phyloP scores from a whole-genome alignment of 2,797 vertebrate genomes.

The Enteromius anoplus region DNA sequence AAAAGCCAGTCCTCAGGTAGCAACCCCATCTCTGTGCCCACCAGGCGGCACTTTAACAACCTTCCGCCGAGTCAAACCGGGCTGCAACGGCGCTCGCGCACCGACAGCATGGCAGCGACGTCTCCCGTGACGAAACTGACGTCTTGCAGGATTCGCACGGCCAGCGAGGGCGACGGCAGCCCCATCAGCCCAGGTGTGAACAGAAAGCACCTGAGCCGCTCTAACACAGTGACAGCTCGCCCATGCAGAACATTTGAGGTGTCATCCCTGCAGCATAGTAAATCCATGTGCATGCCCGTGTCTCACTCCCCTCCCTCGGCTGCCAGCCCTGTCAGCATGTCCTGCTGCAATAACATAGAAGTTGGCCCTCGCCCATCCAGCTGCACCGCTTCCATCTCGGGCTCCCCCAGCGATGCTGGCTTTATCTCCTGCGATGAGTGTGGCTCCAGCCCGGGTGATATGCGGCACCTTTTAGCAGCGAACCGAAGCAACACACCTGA shows the following conservation, averaged over 20 bases:
- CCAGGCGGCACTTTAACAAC: constrained; percentile 86
- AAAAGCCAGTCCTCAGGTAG: constrained; percentile 94
- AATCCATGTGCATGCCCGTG: constrained; percentile 93
- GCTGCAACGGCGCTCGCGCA: constrained; percentile 86
- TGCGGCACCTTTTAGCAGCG: constrained; percentile 75
- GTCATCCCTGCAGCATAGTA: constrained; percentile 85
- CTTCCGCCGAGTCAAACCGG: constrained; percentile 93
- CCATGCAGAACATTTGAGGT: constrained; percentile 77
- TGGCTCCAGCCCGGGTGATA: constrained; percentile 87
- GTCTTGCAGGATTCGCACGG: constrained; percentile 88
- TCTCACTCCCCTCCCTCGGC: constrained; percentile 85
- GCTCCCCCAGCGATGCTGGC: constrained; percentile 90
- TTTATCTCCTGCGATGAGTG: constrained; percentile 95
- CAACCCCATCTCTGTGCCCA: constrained; percentile 92
- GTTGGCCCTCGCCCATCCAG: constrained; percentile 85
- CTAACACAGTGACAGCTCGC: constrained; percentile 82
- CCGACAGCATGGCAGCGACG: constrained; percentile 86
- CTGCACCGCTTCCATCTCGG: constrained; percentile 89
- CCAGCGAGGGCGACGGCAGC: constrained; percentile 94
- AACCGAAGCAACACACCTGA: constrained; percentile 91
- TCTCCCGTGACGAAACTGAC: constrained; percentile 80
- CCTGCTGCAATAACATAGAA: constrained; percentile 80
- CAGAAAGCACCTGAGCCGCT: constrained; percentile 85
- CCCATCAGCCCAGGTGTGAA: constrained; percentile 87
- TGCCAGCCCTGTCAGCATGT: constrained; percentile 82